A percentile compares a stretch with the other conserved stretches of the same genome.
Evolutionary conservation across 2,888 invertebrate genomes (phyloP).

Genomic region (Campoletis raptor): DNA sequence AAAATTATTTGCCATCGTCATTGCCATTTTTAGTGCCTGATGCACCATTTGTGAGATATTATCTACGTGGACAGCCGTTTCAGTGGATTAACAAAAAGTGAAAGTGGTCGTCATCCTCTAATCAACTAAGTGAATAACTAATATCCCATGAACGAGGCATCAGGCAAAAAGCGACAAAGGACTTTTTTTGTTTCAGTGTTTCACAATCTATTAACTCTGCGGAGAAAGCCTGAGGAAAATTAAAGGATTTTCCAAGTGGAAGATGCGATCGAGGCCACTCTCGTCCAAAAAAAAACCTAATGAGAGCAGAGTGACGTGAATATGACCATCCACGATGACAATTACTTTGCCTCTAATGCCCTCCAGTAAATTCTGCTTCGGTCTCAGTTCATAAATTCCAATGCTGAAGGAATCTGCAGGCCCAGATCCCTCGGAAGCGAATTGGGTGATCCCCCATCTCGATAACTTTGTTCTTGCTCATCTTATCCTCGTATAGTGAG

Average conservation of each 20-base stretch:
- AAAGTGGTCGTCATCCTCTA: not conserved
- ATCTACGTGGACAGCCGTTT: not conserved
- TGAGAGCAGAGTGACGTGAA: not conserved
- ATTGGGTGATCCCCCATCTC: constrained; percentile 2
- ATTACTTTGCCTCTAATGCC: not conserved
- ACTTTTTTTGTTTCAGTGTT: not conserved
- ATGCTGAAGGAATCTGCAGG: not conserved
- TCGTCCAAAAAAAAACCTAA: not conserved
- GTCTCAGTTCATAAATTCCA: not conserved
- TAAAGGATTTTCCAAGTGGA: not conserved
- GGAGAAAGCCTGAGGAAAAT: not conserved
- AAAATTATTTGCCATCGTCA: not conserved
- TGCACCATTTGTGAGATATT: not conserved
- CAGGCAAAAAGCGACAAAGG: not conserved
- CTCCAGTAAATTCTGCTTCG: not conserved
- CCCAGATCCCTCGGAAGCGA: constrained; percentile 1
- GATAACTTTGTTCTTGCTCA: constrained; percentile 5
- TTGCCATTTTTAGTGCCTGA: not conserved
- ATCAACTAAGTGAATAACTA: not conserved
- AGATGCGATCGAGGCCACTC: not conserved
- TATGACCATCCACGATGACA: not conserved
- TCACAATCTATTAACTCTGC: not conserved
- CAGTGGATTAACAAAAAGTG: not conserved
- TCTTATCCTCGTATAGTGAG: not conserved
- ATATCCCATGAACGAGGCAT: not conserved